phyloP scores from a whole-genome alignment of 2,888 invertebrate species.

The Podotricha telesiphe region DNA sequence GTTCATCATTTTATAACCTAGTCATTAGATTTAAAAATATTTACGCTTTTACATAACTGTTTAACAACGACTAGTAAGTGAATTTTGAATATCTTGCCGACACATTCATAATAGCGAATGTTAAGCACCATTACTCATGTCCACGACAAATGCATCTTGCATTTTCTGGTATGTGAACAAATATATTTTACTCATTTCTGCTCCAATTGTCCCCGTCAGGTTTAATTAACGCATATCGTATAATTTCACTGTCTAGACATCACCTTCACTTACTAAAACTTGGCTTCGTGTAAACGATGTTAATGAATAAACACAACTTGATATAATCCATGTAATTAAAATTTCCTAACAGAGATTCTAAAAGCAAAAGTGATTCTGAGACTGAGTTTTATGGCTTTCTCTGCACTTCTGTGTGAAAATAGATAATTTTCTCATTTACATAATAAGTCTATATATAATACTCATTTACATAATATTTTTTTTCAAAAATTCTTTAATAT shows the following conservation, averaged over 20 bases:
- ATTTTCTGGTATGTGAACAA: constrained; percentile 44
- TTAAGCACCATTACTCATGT: constrained; percentile 26
- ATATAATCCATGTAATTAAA: constrained; percentile 64
- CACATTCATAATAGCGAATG: constrained; percentile 4
- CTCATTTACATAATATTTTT: no score
- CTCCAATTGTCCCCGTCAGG: constrained; percentile 60
- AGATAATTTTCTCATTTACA: no score
- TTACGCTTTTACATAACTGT: neutral
- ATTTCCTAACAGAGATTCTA: constrained; percentile 62
- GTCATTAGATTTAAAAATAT: no score
- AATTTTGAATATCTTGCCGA: neutral
- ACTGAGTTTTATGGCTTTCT: constrained; percentile 50
- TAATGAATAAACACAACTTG: constrained; percentile 57
- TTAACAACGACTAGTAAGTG: neutral
- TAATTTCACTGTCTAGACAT: constrained; percentile 69
- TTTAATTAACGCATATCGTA: constrained; percentile 64
- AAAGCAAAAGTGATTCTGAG: constrained; percentile 72
- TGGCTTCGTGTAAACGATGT: constrained; percentile 32
- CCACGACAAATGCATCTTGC: constrained; percentile 32
- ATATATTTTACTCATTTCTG: constrained; percentile 55
- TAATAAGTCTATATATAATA: no score
- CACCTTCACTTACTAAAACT: constrained; percentile 50
- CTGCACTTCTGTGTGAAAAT: constrained; percentile 21
- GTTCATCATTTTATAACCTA: no score
- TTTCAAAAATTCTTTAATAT: no score